Conservation (phyloP, 2,113 vertebrate genomes). For the Dromiciops gliroides region DNA sequence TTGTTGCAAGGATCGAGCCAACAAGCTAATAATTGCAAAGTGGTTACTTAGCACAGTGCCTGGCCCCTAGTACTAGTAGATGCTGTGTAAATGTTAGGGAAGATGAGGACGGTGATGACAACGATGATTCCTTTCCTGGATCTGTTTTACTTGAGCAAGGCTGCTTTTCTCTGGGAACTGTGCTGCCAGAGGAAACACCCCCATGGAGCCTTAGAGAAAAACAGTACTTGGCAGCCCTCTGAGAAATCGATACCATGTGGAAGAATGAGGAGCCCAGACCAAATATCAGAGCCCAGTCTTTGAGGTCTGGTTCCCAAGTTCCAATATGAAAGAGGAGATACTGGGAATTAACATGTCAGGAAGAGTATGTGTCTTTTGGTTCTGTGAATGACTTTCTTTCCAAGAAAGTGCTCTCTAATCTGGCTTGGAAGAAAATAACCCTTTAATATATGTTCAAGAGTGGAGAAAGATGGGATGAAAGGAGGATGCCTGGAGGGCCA, state of each 20-base stretch:
- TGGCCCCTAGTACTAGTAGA: not conserved
- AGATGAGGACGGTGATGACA: no score
- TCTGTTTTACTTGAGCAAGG: no score
- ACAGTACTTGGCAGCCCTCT: not conserved
- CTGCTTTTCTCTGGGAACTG: not conserved
- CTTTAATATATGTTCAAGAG: not conserved
- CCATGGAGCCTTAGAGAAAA: not conserved
- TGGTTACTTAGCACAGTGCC: no score
- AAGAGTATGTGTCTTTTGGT: not conserved
- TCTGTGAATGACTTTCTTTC: not conserved
- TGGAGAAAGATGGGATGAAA: not conserved
- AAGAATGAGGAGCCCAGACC: no score
- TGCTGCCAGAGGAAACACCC: not conserved
- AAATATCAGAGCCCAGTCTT: not conserved
- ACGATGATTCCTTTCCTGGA: no score
- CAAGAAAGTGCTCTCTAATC: not conserved
- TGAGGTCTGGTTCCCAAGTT: not conserved
- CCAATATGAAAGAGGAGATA: not conserved
- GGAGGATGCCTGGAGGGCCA: not conserved
- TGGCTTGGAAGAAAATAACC: not conserved
- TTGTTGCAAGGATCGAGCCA: no score
- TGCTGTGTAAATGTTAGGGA: no score
- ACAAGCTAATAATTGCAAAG: no score
- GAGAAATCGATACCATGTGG: no score
- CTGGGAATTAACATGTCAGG: no score